Evolutionary conservation across 2,888 invertebrate genomes (phyloP).

Genomic region (Nudaria mundana): DNA sequence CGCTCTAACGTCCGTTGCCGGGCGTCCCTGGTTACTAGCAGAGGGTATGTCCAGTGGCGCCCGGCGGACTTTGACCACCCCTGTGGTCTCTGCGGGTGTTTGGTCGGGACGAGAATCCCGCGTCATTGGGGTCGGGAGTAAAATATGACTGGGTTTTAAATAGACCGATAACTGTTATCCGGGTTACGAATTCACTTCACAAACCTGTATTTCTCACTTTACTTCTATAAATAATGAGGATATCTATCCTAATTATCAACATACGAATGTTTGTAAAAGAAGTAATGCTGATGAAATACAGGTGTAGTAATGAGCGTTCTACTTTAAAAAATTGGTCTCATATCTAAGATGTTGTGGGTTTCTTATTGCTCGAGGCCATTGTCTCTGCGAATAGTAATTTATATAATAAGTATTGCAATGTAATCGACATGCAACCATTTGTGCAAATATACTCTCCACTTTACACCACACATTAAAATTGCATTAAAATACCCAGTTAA

Average conservation of each 20-base stretch:
- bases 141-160: too few relatives aligned
- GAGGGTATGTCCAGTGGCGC: too few relatives aligned
- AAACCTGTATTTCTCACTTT: neutral
- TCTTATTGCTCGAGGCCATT: conserved; percentile 46
- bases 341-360: conserved; percentile 46
- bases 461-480: conserved; percentile 69
- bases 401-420: conserved; percentile 49
- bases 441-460: conserved; percentile 48
- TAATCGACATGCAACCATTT: conserved; percentile 50
- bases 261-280: conserved; percentile 32
- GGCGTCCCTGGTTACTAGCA: too few relatives aligned
- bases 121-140: too few relatives aligned
- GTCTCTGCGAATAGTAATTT: conserved; percentile 55
- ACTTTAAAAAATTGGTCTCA: conserved; percentile 48
- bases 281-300: conserved; percentile 35
- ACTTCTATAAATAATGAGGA: conserved; percentile 3
- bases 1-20: too few relatives aligned
- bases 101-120: too few relatives aligned
- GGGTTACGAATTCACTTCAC: neutral
- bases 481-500: conserved; percentile 66
- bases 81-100: too few relatives aligned
- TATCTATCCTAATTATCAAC: conserved; percentile 21
- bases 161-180: too few relatives aligned
- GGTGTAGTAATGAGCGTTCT: conserved; percentile 41
- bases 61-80: too few relatives aligned